phyloP scores from a whole-genome alignment of 2,113 vertebrate genomes.

The Pycnonotus jocosus region DNA sequence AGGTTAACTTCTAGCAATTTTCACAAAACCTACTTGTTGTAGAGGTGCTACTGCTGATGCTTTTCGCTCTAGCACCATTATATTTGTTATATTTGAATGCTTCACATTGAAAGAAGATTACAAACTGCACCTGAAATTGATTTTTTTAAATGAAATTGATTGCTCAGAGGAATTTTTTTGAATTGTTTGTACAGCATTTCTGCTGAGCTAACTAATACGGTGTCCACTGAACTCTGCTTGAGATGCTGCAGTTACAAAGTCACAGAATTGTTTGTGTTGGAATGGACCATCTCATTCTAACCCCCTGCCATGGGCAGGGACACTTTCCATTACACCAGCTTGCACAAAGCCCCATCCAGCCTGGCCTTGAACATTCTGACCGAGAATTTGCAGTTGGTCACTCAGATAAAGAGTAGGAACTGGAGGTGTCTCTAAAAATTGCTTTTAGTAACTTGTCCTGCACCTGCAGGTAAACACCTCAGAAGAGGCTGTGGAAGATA shows the following conservation, averaged over 20 bases:
- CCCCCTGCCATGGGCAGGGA: background rate
- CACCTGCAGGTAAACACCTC: background rate
- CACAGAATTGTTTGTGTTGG: background rate
- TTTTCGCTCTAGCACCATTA: background rate
- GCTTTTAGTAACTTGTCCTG: background rate
- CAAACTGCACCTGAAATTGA: background rate
- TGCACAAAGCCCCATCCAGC: background rate
- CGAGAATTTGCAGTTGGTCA: background rate
- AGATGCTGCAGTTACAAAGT: background rate
- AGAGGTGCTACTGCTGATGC: background rate
- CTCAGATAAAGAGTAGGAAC: background rate
- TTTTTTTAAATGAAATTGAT: background rate
- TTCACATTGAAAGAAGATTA: background rate
- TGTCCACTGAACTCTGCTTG: background rate
- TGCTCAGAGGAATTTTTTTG: background rate
- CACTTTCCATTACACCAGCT: background rate
- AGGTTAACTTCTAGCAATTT: background rate
- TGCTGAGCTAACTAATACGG: background rate
- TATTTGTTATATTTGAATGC: background rate
- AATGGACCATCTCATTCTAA: background rate
- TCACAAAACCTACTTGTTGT: background rate
- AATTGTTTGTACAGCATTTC: background rate
- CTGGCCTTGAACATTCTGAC: background rate
- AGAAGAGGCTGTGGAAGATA: background rate
- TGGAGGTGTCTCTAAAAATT: background rate